phyloP scores from a whole-genome alignment of 1,140 invertebrate species.

The Leptoteleia sp. region DNA sequence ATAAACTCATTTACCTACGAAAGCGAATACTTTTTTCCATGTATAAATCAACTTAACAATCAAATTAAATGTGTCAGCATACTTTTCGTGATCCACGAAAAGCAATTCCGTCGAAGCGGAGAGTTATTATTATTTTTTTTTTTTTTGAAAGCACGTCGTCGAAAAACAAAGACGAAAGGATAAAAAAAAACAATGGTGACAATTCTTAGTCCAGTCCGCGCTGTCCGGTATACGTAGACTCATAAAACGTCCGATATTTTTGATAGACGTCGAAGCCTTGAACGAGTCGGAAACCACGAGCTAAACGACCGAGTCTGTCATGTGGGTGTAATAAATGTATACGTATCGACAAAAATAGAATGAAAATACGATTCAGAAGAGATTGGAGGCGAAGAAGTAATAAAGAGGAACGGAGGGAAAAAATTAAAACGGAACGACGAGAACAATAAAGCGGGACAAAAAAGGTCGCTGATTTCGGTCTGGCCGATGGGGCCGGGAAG shows the following conservation, averaged over 20 bases:
- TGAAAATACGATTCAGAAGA: constrained; percentile 61
- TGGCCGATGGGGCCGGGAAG: neutral
- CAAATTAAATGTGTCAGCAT: no score
- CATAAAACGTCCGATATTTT: constrained; percentile 65
- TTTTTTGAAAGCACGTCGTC: constrained; percentile 26
- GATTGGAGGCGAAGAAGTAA: constrained; percentile 60
- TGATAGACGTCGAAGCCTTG: constrained; percentile 63
- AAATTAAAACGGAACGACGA: constrained; percentile 54
- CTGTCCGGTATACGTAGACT: constrained; percentile 36
- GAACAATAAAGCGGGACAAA: constrained; percentile 37
- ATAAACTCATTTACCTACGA: no score
- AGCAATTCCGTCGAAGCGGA: constrained; percentile 15
- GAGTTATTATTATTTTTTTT: no score
- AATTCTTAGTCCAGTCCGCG: constrained; percentile 56
- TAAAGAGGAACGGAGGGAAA: constrained; percentile 56
- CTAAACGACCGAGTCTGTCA: constrained; percentile 62
- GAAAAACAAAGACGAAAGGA: constrained; percentile 29
- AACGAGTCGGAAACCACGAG: constrained; percentile 64
- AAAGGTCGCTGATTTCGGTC: constrained; percentile 35
- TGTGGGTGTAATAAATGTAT: constrained; percentile 67
- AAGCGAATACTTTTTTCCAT: no score
- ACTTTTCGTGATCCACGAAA: constrained; percentile 16
- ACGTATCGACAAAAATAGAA: constrained; percentile 66
- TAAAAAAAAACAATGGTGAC: constrained; percentile 42
- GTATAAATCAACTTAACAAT: no score